phyloP scores from a whole-genome alignment of 2,797 vertebrate genomes.

The Ptychobarbus kaznakovi region DNA sequence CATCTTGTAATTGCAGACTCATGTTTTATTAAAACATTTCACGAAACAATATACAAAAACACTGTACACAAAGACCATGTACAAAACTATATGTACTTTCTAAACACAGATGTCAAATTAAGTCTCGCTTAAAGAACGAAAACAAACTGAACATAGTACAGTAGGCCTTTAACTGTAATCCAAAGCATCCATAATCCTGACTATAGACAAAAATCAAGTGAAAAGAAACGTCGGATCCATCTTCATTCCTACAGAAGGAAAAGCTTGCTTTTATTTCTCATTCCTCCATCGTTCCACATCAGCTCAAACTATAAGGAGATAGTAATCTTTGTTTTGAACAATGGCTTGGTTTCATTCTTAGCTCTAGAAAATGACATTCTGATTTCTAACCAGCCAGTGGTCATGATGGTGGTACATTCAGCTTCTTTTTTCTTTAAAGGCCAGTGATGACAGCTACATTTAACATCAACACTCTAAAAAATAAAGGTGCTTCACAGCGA shows the following conservation, averaged over 20 bases:
- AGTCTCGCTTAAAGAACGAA: not conserved
- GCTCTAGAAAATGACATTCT: constrained; percentile 31
- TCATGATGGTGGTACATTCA: constrained; percentile 41
- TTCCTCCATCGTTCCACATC: not conserved
- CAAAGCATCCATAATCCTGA: not conserved
- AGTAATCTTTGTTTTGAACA: constrained; percentile 8
- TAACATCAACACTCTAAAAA: constrained; percentile 42
- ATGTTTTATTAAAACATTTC: constrained; percentile 78
- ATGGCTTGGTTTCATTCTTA: constrained; percentile 39
- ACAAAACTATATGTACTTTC: constrained; percentile 50
- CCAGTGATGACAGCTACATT: constrained; percentile 45
- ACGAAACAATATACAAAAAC: constrained; percentile 63
- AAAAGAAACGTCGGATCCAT: not conserved
- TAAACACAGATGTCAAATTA: constrained; percentile 1
- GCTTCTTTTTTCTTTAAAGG: not conserved
- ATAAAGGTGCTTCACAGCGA: no score
- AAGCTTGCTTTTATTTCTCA: not conserved
- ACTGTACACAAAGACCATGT: constrained; percentile 51
- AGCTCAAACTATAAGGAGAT: constrained; percentile 29
- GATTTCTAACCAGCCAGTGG: constrained; percentile 28
- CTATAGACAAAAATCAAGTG: not conserved
- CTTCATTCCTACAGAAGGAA: not conserved
- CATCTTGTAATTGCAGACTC: constrained; percentile 30
- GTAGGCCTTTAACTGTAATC: constrained; percentile 18
- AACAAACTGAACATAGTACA: constrained; percentile 21